Conservation (phyloP, 2,888 invertebrate species). For the Cephus runcator region DNA sequence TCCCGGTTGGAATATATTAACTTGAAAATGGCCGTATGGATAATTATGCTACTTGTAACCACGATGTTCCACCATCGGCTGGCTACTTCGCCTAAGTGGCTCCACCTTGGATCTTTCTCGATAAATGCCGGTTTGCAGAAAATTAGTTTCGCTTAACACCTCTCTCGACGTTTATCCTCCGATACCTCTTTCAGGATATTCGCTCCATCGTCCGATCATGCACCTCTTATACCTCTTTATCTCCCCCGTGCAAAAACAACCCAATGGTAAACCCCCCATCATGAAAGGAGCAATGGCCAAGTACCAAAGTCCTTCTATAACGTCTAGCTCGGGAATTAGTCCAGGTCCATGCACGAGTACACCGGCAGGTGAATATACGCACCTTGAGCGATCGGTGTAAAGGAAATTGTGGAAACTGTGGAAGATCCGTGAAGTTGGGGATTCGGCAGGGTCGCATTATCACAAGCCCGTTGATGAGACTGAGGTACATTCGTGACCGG, state of each 20-base stretch:
- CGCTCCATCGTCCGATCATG: not conserved
- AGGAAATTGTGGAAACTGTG: not conserved
- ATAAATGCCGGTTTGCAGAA: not conserved
- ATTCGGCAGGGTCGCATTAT: constrained; percentile 33
- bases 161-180: not conserved
- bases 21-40: not conserved
- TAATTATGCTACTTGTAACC: not conserved
- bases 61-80: not conserved
- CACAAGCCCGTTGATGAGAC: constrained; percentile 58
- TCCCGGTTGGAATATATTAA: not conserved
- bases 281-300: not conserved
- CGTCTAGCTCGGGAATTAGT: not conserved
- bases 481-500: constrained; percentile 57
- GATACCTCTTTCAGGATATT: not conserved
- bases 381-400: not conserved
- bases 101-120: not conserved
- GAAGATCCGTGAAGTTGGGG: constrained; percentile 1
- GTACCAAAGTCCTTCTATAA: not conserved
- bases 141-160: not conserved
- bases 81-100: not conserved
- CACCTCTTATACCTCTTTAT: not conserved
- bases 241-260: not conserved
- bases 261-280: not conserved
- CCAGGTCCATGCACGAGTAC: not conserved
- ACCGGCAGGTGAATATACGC: not conserved